Evolutionary conservation across 2,888 invertebrate genomes (phyloP), one percentile per base, ranked within the genome.

Genomic region (Strigamia crassipes): DNA sequence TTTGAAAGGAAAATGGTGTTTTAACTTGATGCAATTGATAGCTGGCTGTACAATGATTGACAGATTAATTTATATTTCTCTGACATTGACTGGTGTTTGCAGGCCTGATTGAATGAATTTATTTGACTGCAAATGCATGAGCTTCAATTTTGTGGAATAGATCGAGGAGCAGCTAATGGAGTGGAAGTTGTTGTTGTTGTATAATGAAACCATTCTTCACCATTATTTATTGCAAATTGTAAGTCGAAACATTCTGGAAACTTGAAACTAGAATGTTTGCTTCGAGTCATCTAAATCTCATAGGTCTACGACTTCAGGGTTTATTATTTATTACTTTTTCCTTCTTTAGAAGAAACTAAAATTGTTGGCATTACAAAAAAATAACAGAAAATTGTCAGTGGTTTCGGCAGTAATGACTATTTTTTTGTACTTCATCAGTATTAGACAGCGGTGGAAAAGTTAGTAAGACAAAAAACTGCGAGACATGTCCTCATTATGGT

Each of bases 181-280:
- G 56, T 56, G 56, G 56, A 56, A 56, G 56, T 56, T 56, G 56
- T 56, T 56, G 56, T 56, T 56, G 56, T 56, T 56, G 56, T 56
- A 56, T 56, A 56, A 56, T 56, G 56, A 56, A 56, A 56, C 56
- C 56, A 56, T 56, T 6, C 56, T 18, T 56, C 56, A 56, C 56
- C 56, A 56, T 56, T 56, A 56, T 56, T 56, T 56, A 56, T 56
- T 56, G 56, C 56, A 56, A 56, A 56, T 56, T 56, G 56, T 18
- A 56, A 56, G 15, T 56, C 56, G 56, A n/a, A 18, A 18, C 56
- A 56, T 56, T 56, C 18, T 56, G 18, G n/a, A 56, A 56, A 56
- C n/a, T 51, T 51, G 51, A 15, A 56, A 56, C 56, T 10, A 21
- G 46, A 46, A 46, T n/a, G 46, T 38, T 38, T 38, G 18, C 8